A percentile compares a stretch with the other conserved stretches of the same genome.
phyloP scores from a whole-genome alignment of 2,797 vertebrate genomes.

The Gymnodraco acuticeps region DNA sequence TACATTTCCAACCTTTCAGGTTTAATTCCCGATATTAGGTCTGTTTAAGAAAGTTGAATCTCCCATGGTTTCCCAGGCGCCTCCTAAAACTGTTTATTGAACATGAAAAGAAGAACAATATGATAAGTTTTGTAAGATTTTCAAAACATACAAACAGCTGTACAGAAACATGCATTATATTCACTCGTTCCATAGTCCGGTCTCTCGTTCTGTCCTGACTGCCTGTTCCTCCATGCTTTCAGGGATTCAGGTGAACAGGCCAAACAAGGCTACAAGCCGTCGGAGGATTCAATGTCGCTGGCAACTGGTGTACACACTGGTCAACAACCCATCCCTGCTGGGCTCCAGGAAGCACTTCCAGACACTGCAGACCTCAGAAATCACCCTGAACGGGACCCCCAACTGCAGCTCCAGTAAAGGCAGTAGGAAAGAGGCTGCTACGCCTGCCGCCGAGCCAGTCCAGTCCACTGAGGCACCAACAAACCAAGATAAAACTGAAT shows the following conservation, averaged over 20 bases:
- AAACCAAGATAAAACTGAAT: slow-evolving; percentile 51
- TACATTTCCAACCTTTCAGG: too few relatives aligned
- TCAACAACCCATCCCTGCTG: slow-evolving; percentile 90
- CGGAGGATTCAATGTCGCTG: slow-evolving; percentile 83
- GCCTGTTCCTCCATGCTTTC: slow-evolving; percentile 50
- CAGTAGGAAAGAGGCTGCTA: slow-evolving; percentile 60
- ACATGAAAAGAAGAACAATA: not conserved
- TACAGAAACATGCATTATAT: not conserved
- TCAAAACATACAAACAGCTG: not conserved
- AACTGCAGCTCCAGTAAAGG: slow-evolving; percentile 63
- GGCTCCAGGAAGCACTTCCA: slow-evolving; percentile 90
- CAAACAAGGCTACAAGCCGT: slow-evolving; percentile 58
- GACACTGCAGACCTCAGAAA: slow-evolving; percentile 73
- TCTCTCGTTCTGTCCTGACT: slow-evolving; percentile 43
- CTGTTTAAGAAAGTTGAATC: not conserved
- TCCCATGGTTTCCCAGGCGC: not conserved
- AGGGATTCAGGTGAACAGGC: slow-evolving; percentile 87
- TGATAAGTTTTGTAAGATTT: not conserved
- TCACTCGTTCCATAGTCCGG: not conserved
- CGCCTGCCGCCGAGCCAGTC: slow-evolving; percentile 24
- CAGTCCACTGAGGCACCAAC: slow-evolving; percentile 1
- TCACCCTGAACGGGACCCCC: slow-evolving; percentile 80
- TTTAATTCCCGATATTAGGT: too few relatives aligned
- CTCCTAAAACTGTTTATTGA: not conserved
- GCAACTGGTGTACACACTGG: slow-evolving; percentile 92